Conservation (phyloP, 2,797 vertebrate genomes). For the Anisognathus igniventris region DNA sequence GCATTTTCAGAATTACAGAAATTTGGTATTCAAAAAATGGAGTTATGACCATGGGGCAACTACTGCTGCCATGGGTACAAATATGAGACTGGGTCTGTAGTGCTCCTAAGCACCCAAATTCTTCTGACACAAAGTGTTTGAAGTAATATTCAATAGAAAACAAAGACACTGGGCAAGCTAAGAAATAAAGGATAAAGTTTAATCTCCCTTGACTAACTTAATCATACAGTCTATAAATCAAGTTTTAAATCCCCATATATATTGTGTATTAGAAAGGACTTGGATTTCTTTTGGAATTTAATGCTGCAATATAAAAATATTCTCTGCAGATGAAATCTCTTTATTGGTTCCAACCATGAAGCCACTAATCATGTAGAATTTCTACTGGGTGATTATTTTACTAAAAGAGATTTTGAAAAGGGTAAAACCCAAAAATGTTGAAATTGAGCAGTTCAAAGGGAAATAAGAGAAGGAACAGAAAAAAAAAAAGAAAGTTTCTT, state of each 20-base stretch:
- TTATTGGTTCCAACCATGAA: slow-evolving; percentile 41
- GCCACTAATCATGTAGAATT: slow-evolving; percentile 45
- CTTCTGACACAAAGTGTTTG: background rate
- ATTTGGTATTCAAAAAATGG: background rate
- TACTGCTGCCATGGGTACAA: background rate
- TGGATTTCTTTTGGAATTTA: slow-evolving; percentile 47
- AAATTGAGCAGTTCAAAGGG: slow-evolving; percentile 25
- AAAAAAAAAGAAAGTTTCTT: background rate
- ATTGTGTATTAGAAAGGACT: background rate
- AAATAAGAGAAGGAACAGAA: background rate
- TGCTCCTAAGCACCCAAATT: background rate
- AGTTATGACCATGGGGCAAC: background rate
- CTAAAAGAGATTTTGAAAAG: slow-evolving; percentile 24
- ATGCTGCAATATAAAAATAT: slow-evolving; percentile 44
- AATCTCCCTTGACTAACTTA: slow-evolving; percentile 51
- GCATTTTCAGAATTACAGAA: background rate
- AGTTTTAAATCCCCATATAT: slow-evolving; percentile 16
- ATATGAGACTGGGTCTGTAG: background rate
- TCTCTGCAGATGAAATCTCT: slow-evolving; percentile 45
- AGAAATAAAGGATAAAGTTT: slow-evolving; percentile 50
- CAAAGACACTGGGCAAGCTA: slow-evolving; percentile 3
- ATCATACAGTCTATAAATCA: slow-evolving; percentile 45
- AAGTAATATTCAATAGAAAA: slow-evolving; percentile 15
- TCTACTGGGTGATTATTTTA: slow-evolving; percentile 33
- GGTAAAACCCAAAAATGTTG: slow-evolving; percentile 26